Evolutionary conservation across 1,140 invertebrate genomes (phyloP).

Genomic region (Dreissena polymorpha): DNA sequence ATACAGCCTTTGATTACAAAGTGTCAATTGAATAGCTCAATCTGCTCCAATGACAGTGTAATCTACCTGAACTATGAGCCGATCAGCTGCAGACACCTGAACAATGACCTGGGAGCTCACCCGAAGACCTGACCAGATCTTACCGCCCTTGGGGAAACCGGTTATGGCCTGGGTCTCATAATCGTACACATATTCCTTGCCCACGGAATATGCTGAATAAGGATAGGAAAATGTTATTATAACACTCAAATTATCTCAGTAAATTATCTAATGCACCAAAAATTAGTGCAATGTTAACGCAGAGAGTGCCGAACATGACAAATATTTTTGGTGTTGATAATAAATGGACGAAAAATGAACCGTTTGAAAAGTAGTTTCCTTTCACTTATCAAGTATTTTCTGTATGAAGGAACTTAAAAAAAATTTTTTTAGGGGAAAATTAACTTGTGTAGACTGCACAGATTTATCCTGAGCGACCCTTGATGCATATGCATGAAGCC

Average conservation of each 20-base stretch:
- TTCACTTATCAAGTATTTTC: no score
- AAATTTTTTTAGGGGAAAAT: no score
- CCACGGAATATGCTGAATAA: conserved; percentile 19
- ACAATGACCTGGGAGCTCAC: conserved; percentile 5
- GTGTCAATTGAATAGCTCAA: no score
- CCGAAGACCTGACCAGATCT: conserved; percentile 20
- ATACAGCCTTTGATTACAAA: no score
- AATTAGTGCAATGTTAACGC: no score
- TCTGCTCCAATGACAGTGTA: neutral
- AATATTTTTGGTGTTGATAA: no score
- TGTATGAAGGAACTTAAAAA: no score
- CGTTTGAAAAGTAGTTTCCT: no score
- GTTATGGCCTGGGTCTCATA: conserved; percentile 39
- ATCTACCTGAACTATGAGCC: conserved; percentile 25
- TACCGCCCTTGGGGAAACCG: conserved; percentile 13
- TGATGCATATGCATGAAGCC: neutral
- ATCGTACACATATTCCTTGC: conserved; percentile 33
- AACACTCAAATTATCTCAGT: no score
- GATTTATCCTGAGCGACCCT: neutral
- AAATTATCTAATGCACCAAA: no score
- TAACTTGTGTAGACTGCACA: neutral
- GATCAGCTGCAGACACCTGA: neutral
- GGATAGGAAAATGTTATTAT: neutral
- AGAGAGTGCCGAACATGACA: no score
- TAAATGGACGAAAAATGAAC: no score